Evolutionary conservation across 2,888 invertebrate genomes (phyloP).

Genomic region (Tortricodes alternella): DNA sequence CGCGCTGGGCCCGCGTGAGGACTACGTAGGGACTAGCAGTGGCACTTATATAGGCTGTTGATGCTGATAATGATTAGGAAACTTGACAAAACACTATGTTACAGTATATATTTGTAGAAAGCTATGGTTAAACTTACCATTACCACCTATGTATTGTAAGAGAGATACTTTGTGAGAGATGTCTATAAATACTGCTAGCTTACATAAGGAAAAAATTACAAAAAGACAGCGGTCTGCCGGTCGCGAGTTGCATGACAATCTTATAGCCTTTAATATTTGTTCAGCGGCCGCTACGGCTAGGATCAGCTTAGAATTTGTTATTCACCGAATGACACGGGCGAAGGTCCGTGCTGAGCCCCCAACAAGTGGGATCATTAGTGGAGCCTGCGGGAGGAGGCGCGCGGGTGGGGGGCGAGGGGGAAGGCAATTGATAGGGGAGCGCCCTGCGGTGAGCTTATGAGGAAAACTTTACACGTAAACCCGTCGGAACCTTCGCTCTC

Average conservation of each 20-base stretch:
- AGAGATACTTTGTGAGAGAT: background rate
- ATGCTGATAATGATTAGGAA: too few relatives aligned
- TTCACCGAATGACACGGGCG: conserved; percentile 75
- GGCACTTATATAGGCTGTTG: too few relatives aligned
- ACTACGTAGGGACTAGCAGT: too few relatives aligned
- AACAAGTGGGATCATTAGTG: conserved; percentile 82
- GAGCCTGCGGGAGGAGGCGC: conserved; percentile 46
- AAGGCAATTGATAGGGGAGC: conserved; percentile 78
- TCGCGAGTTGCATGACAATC: conserved; percentile 38
- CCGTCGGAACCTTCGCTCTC: conserved; percentile 50
- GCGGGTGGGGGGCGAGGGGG: conserved; percentile 41
- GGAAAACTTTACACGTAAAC: conserved; percentile 78
- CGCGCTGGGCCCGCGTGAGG: too few relatives aligned
- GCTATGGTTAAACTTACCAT: background rate
- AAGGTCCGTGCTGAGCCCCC: conserved; percentile 78
- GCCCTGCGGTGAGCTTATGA: conserved; percentile 72
- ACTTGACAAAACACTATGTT: conserved; percentile 1
- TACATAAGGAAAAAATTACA: conserved; percentile 34
- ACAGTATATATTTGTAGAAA: background rate
- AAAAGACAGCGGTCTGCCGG: conserved; percentile 35
- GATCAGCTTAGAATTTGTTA: conserved; percentile 77
- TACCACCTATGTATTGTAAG: background rate
- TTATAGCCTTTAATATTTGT: conserved; percentile 50
- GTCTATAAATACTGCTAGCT: conserved; percentile 15
- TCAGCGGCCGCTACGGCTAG: conserved; percentile 48